phyloP scores from a whole-genome alignment of 1,140 invertebrate species.

The Drosophila pectinifera region DNA sequence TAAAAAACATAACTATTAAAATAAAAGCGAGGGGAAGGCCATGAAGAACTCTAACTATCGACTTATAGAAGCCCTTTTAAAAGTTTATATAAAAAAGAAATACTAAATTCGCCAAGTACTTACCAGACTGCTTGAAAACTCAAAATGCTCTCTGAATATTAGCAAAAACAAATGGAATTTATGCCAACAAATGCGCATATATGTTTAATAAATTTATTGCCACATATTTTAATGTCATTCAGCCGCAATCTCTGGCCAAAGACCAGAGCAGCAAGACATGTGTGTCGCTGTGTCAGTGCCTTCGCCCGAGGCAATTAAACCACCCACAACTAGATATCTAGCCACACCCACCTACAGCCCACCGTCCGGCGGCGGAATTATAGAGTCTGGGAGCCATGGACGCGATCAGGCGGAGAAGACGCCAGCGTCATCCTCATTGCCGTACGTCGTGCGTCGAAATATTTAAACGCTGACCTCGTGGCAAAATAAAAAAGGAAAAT shows the following conservation, averaged over 20 bases:
- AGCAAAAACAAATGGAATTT: constrained; percentile 13
- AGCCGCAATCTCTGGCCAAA: constrained; percentile 42
- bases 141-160: no score
- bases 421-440: constrained; percentile 43
- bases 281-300: constrained; percentile 18
- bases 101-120: not conserved
- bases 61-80: not conserved
- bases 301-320: constrained; percentile 68
- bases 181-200: constrained; percentile 29
- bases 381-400: constrained; percentile 9
- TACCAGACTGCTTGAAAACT: no score
- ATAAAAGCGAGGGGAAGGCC: not conserved
- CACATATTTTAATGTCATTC: constrained; percentile 67
- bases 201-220: constrained; percentile 59
- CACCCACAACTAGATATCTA: constrained; percentile 41
- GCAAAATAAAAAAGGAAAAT: constrained; percentile 40
- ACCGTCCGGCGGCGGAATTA: constrained; percentile 42
- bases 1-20: not conserved
- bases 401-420: constrained; percentile 49
- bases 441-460: constrained; percentile 57
- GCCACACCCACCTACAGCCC: constrained; percentile 48
- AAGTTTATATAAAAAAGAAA: not conserved
- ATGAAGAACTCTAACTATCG: no score
- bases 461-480: constrained; percentile 78
- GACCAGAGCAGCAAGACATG: no score